Conservation (phyloP, 1,140 invertebrate species). For the Drosophila serrata region DNA sequence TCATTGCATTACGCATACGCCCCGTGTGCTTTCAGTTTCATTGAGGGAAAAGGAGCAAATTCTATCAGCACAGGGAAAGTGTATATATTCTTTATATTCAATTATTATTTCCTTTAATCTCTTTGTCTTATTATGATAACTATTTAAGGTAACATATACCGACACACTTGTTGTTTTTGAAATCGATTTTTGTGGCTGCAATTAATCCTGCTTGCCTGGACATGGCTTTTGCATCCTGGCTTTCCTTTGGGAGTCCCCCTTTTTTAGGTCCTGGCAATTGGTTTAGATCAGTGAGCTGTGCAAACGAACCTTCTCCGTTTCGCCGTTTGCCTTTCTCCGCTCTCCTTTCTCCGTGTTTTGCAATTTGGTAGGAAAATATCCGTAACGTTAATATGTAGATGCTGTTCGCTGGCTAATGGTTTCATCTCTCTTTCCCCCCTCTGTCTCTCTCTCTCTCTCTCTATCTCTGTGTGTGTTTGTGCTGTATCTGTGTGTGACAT, state of each 20-base stretch:
- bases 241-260: constrained; percentile 5
- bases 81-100: background rate
- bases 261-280: constrained; percentile 46
- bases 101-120: background rate
- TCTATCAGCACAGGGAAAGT: background rate
- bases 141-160: background rate
- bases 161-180: background rate
- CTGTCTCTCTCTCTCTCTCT: background rate
- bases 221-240: constrained; percentile 7
- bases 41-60: background rate
- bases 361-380: constrained; percentile 63
- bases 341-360: constrained; percentile 37
- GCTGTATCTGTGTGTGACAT: constrained; percentile 33
- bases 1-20: constrained; percentile 1
- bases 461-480: constrained; percentile 4
- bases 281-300: constrained; percentile 55
- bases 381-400: constrained; percentile 71
- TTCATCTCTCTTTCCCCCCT: no score
- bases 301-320: constrained; percentile 33
- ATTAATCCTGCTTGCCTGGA: constrained; percentile 25
- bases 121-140: background rate
- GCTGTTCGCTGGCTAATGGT: constrained; percentile 40
- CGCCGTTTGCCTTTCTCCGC: background rate
- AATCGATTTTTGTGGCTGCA: constrained; percentile 10
- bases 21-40: background rate